Evolutionary conservation across 2,113 vertebrate genomes (phyloP), one percentile per base, ranked within the genome.

Genomic region (Nothobranchius kuhntae): DNA sequence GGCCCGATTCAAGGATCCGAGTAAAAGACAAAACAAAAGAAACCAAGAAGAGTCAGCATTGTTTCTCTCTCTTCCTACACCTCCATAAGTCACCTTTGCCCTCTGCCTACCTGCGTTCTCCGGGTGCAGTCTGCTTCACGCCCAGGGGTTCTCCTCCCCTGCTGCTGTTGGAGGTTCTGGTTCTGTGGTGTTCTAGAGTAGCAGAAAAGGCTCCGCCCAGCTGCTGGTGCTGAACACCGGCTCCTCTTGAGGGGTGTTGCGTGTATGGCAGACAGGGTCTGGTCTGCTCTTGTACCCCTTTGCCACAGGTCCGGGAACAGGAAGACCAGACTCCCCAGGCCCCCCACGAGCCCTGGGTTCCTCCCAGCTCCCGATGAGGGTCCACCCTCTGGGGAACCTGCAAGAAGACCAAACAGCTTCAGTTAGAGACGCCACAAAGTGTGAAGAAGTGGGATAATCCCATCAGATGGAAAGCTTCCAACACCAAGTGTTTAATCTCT

Each of bases 301-400:
- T 93, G 1, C 94, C 95, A 89, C 97, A 99, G 54, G 94, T 96
- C 68, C 83, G 89, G 0, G 96, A 97, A 75, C 97, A 99, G 56
- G 93, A 90, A 0, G 95, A 93, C 97, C 95, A 98, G n/a, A 94
- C 78, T 0, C 95, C 95, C 97, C 97, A 99, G 24, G 87, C 62
- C 0, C 96, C 96, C 96, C 96, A 98, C 40, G 93, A 81, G 3
- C 95, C 95, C 0, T 90, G 89, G 21, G 74, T 65, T 0, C 88
- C 90, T 7, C 90, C 92, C 0, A 82, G 38, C 1, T 92, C 90
- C 40, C 86, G 85, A 0, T 89, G 92, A 30, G 88, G 74, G 40
- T 90, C 91, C 90, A 89, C 92, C 93, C 93, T 93, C 74, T 96
- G 93, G 17, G 94, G 91, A 40, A 95, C 95, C 96, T 98, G 84